Base-by-base conservation (phyloP, 35 echinoderm and acorn worm genomes). In the Ophioderma brevispina region DNA sequence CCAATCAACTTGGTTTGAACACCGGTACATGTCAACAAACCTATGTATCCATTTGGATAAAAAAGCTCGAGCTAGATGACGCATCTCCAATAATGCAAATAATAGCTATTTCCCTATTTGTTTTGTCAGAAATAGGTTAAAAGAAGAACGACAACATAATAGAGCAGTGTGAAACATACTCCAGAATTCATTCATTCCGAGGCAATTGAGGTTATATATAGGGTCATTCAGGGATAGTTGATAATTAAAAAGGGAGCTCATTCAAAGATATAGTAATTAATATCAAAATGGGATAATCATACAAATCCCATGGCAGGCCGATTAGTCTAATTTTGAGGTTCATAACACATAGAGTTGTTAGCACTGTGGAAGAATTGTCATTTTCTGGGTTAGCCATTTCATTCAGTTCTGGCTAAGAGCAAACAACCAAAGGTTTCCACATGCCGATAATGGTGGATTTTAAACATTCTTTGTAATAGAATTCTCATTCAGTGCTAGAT, bases 161-260 rank as follows among this genome's bases (percentile, higher is more conserved):
- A n/a, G n/a, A 70, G 28, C 23, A 70, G 59, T 25, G n/a, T 70
- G n/a, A n/a, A n/a, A 70, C 28, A 70, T 70, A 18, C n/a, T 30
- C 15, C 28, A 70, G 59, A 70, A 17, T 46, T n/a, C 17, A 15
- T 3, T 70, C n/a, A 8, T 15, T 70, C n/a, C 59, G 3, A 6
- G n/a, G 59, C 10, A 70, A n/a, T n/a, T n/a, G n/a, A n/a, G n/a
- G 4, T 15, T 70, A 2, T 70, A 25, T 25, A 18, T 70, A 15
- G 59, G 59, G 59, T 70, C 59, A 70, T 70, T 70, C 59, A 70
- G 59, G 59, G 28, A 70, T 70, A 70, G 59, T 70, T 70, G n/a
- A 70, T 70, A 1, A 30, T 3, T 3, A 15, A 8, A 70, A 25
- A 25, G 41, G 59, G 59, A 70, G 59, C 1, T 70, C 59, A 70